Evolutionary conservation across 2,113 vertebrate genomes (phyloP), one percentile per base, ranked within the genome.

Genomic region (Apaloderma vittatum): DNA sequence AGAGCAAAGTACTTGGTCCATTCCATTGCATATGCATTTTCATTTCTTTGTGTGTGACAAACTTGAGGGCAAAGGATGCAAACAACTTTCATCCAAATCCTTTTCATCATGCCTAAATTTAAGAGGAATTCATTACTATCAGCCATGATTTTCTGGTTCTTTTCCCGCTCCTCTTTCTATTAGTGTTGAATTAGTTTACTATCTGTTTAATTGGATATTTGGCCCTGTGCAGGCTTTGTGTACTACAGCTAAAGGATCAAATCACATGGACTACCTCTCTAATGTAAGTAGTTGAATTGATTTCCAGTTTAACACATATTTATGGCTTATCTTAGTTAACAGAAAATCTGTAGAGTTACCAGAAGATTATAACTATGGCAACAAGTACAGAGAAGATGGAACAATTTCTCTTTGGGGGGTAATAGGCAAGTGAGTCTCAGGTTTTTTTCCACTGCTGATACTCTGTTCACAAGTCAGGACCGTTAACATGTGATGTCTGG

Each of bases 351-450:
- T 74, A 45, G 52, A 62, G 66, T 85, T 91, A 65, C 23, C 16
- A 75, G 40, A 13, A 57, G 37, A 59, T 93, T 89, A 77, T 86
- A 96, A 78, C 55, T 91, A 81, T 85, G 57, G 57, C 45, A 91
- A 85, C 73, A 85, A 59, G 45, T 72, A 61, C 2, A 3, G 74
- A 87, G 68, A 91, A 81, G 29, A 74, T 26, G 18, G n/a, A 95
- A 62, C 27, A 63, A 58, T 71, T 86, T 86, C 7, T 76, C 88
- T 92, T 46, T 36, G 29, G 49, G 13, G 6, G 51, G 11, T 71
- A 84, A 65, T n/a, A 77, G 14, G 27, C 52, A 72, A 91, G 62
- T 71, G 23, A 81, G 12, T 81, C 12, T 81, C 8, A 14, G 43
- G 16, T 3, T 86, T 16, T 57, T 70, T 65, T 22, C 46, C 8